Conservation (phyloP, 2,113 vertebrate genomes). For the Sinocyclocheilus rhinocerous region DNA sequence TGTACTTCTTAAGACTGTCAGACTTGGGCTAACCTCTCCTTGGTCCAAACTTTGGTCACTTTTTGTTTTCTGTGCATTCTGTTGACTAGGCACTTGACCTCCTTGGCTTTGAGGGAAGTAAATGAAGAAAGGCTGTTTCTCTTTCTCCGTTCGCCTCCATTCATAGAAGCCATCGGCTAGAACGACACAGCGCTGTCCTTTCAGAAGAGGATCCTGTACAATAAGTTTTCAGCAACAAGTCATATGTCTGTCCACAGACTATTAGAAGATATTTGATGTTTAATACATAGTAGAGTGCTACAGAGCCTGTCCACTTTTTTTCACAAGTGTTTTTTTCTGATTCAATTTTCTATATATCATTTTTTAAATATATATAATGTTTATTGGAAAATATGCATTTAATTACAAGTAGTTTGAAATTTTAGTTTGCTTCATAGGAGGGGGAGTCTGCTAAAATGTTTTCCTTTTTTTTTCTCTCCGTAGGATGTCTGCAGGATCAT, state of each 20-base stretch:
- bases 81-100: constrained; percentile 31
- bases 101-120: constrained; percentile 84
- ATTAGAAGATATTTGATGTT: neutral
- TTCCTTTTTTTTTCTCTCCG: too few relatives aligned
- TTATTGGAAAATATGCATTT: too few relatives aligned
- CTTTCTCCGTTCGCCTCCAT: constrained; percentile 80
- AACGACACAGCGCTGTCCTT: constrained; percentile 91
- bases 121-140: constrained; percentile 93
- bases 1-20: neutral
- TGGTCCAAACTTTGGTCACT: constrained; percentile 18
- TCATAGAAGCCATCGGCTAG: constrained; percentile 96
- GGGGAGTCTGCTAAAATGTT: too few relatives aligned
- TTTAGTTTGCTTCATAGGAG: too few relatives aligned
- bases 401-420: too few relatives aligned
- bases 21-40: constrained; percentile 49
- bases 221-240: neutral
- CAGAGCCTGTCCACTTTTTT: too few relatives aligned
- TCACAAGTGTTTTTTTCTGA: neutral
- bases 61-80: constrained; percentile 8
- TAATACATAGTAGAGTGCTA: neutral
- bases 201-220: constrained; percentile 83
- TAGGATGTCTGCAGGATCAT: too few relatives aligned
- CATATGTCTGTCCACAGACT: neutral
- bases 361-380: too few relatives aligned
- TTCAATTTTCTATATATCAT: too few relatives aligned